A percentile compares a stretch with the other conserved stretches of the same genome.
phyloP scores from a whole-genome alignment of 2,888 invertebrate genomes.

The Dione vanillae region DNA sequence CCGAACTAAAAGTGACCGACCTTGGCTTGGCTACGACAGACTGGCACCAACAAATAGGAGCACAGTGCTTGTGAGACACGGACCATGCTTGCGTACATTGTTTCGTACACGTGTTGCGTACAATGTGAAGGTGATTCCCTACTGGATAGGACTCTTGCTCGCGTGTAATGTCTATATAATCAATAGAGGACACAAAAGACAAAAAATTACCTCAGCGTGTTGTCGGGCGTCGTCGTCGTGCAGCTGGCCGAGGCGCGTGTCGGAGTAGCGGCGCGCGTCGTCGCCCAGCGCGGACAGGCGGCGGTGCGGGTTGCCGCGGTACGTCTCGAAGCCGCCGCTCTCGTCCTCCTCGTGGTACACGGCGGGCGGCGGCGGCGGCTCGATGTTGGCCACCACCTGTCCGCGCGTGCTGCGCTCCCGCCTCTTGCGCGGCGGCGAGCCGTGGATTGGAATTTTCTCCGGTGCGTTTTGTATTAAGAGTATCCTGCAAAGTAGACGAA shows the following conservation, averaged over 20 bases:
- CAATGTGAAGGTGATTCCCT: too few relatives aligned
- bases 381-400: slow-evolving; percentile 87
- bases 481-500: slow-evolving; percentile 84
- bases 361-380: slow-evolving; percentile 71
- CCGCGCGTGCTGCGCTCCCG: slow-evolving; percentile 83
- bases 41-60: too few relatives aligned
- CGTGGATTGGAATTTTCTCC: slow-evolving; percentile 88
- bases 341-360: slow-evolving; percentile 80
- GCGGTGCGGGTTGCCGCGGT: slow-evolving; percentile 73
- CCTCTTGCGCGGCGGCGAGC: slow-evolving; percentile 84
- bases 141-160: too few relatives aligned
- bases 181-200: too few relatives aligned
- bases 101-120: too few relatives aligned
- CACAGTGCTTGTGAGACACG: too few relatives aligned
- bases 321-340: slow-evolving; percentile 80
- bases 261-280: slow-evolving; percentile 56
- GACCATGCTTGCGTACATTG: too few relatives aligned
- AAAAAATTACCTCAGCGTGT: slow-evolving; percentile 24
- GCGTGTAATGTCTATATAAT: too few relatives aligned
- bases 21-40: too few relatives aligned
- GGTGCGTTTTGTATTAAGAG: slow-evolving; percentile 96
- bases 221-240: slow-evolving; percentile 47
- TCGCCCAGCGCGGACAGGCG: slow-evolving; percentile 62
- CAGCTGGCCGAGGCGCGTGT: slow-evolving; percentile 53
- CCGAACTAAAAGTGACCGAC: too few relatives aligned